Evolutionary conservation across 1,140 invertebrate genomes (phyloP).

Genomic region (Phocides pigmalion): DNA sequence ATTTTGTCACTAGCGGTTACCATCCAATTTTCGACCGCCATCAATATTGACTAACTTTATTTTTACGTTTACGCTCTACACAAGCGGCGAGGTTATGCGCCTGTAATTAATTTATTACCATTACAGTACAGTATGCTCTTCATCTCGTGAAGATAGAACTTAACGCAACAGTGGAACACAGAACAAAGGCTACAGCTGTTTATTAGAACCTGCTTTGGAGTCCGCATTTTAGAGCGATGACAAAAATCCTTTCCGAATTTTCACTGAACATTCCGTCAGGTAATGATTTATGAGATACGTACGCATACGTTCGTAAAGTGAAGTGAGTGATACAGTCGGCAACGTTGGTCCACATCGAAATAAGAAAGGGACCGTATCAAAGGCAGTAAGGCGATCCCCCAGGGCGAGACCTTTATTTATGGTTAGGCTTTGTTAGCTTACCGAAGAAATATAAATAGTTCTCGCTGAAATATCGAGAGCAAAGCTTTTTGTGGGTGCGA

Average conservation of each 20-base stretch:
- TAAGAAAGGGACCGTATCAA: conserved; percentile 77
- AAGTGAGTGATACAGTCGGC: conserved; percentile 67
- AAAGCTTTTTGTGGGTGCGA: conserved; percentile 72
- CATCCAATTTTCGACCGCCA: too few species aligned
- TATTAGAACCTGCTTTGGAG: too few species aligned
- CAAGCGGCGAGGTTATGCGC: too few species aligned
- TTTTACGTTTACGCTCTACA: too few species aligned
- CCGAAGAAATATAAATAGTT: conserved; percentile 80
- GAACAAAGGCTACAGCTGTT: too few species aligned
- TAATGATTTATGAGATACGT: conserved; percentile 52
- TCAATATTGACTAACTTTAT: too few species aligned
- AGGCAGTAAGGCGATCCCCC: conserved; percentile 72
- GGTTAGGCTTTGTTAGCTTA: conserved; percentile 67
- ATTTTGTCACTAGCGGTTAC: too few species aligned
- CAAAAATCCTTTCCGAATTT: conserved; percentile 7
- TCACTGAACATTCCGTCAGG: conserved; percentile 39
- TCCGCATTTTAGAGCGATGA: neutral
- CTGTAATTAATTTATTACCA: too few species aligned
- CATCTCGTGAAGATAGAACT: too few species aligned
- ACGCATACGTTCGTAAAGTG: too few species aligned
- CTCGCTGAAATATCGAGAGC: conserved; percentile 70
- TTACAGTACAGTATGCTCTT: too few species aligned
- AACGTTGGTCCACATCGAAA: conserved; percentile 76
- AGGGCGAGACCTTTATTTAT: conserved; percentile 75
- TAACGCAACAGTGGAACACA: too few species aligned